Conservation (phyloP, 2,888 invertebrate species). For the Pantelozetes paolii region DNA sequence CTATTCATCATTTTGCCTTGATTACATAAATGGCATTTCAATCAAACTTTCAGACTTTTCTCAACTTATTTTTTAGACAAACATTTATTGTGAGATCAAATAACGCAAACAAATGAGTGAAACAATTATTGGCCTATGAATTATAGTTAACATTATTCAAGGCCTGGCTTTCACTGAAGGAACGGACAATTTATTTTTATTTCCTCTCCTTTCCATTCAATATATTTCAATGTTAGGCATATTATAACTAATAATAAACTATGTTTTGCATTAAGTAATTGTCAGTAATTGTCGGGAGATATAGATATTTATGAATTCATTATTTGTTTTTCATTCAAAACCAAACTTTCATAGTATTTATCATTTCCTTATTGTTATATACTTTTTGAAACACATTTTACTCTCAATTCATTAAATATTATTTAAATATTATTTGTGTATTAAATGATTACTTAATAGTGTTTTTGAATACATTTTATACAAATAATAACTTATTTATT, state of each 20-base stretch:
- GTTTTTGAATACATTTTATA: not conserved
- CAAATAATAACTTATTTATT: not conserved
- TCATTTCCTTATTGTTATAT: conserved; percentile 27
- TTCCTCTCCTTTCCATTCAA: conserved; percentile 30
- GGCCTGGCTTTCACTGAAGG: not conserved
- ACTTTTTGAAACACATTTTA: not conserved
- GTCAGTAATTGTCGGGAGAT: not conserved
- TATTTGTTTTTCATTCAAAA: not conserved
- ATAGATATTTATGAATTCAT: conserved; percentile 18
- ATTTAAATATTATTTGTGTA: conserved; percentile 14
- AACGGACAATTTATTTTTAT: conserved; percentile 32
- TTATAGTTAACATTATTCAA: conserved; percentile 6
- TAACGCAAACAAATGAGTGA: conserved; percentile 22
- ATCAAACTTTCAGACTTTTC: not conserved
- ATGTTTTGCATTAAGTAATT: conserved; percentile 32
- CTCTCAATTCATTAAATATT: not conserved
- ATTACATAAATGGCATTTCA: conserved; percentile 22
- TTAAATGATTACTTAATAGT: conserved; percentile 27
- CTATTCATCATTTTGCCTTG: conserved; percentile 25
- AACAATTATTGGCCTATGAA: conserved; percentile 23
- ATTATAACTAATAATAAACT: not conserved
- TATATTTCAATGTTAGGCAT: conserved; percentile 26
- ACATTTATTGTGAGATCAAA: conserved; percentile 19
- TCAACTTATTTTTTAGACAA: not conserved
- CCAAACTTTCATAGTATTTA: conserved; percentile 13